Conservation (phyloP, 2,888 invertebrate genomes). For the Apamea epomidion region DNA sequence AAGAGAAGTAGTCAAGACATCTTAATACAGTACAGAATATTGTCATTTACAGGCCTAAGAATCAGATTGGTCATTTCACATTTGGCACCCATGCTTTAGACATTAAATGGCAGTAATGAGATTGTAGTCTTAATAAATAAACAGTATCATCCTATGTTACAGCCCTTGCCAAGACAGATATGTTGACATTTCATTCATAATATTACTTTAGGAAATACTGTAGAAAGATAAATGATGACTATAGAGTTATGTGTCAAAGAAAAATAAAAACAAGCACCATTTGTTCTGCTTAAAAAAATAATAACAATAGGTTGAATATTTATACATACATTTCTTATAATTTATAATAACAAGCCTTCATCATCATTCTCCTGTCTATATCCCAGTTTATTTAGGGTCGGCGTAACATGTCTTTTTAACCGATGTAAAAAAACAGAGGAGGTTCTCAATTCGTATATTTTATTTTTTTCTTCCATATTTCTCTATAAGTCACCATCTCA, state of each 20-base stretch:
- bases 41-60: background rate
- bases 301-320: constrained; percentile 1
- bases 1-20: too few species aligned
- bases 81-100: background rate
- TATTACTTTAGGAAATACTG: background rate
- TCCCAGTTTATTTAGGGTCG: background rate
- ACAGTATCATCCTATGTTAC: background rate
- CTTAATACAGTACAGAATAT: background rate
- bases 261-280: background rate
- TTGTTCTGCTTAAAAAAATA: background rate
- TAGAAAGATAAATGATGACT: background rate
- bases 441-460: too few species aligned
- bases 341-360: background rate
- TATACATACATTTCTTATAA: background rate
- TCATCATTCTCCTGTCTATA: background rate
- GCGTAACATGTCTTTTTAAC: background rate
- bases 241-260: background rate
- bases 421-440: too few species aligned
- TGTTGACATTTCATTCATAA: constrained; percentile 1
- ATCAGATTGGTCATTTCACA: background rate
- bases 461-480: background rate
- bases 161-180: background rate
- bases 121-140: constrained; percentile 16
- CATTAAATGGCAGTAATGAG: background rate
- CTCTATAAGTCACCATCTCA: background rate